Conservation (phyloP, 2,797 vertebrate genomes). For the Distichodus sexfasciatus region DNA sequence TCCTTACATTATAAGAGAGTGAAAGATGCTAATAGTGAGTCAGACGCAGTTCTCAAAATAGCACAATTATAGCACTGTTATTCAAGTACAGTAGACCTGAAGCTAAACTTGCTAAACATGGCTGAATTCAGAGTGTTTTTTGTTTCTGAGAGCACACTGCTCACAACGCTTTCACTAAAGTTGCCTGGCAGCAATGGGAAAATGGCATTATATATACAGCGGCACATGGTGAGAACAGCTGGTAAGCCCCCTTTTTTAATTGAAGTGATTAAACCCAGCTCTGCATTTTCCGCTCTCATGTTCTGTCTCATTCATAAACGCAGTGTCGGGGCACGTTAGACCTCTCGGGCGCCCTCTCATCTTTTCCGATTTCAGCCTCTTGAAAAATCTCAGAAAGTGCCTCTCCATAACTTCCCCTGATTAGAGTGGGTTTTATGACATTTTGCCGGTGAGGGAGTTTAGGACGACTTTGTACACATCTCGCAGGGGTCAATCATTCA, state of each 20-base stretch:
- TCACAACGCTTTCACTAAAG: conserved; percentile 14
- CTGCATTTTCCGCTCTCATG: conserved; percentile 2
- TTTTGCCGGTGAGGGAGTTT: conserved; percentile 36
- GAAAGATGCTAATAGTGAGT: no score
- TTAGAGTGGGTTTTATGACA: conserved; percentile 60
- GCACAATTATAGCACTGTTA: background rate
- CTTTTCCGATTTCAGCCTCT: conserved; percentile 48
- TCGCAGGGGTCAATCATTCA: conserved; percentile 56
- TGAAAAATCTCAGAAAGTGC: conserved; percentile 51
- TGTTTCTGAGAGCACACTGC: conserved; percentile 9
- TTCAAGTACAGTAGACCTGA: conserved; percentile 1
- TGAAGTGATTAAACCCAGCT: conserved; percentile 31
- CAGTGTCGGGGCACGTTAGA: conserved; percentile 26
- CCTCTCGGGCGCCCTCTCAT: conserved; percentile 32
- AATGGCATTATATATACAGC: conserved; percentile 22
- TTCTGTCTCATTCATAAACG: conserved; percentile 37
- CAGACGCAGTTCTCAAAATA: no score
- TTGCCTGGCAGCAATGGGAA: conserved; percentile 25
- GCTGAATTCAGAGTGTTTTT: conserved; percentile 2
- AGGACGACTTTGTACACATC: conserved; percentile 13
- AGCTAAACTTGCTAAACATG: background rate
- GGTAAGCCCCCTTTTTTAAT: conserved; percentile 35
- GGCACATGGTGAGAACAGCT: conserved; percentile 43
- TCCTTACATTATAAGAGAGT: no score
- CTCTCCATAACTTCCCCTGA: conserved; percentile 63